phyloP scores from a whole-genome alignment of 2,888 invertebrate genomes.

The Aethes cnicana region DNA sequence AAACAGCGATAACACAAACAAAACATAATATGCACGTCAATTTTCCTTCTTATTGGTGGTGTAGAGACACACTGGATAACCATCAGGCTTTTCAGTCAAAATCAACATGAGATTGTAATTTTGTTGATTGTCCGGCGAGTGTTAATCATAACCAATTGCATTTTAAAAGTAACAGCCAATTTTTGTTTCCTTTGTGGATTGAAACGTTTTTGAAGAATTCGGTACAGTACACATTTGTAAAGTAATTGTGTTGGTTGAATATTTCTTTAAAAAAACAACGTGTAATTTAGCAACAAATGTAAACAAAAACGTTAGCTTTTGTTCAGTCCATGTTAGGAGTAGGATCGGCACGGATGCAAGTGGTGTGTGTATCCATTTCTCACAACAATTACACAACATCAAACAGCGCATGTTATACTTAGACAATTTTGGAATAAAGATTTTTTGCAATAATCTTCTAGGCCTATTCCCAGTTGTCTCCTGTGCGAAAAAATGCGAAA shows the following conservation, averaged over 20 bases:
- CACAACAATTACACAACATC: slow-evolving; percentile 79
- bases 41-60: too few relatives aligned
- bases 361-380: slow-evolving; percentile 74
- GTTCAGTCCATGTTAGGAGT: slow-evolving; percentile 42
- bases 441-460: too few relatives aligned
- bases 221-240: slow-evolving; percentile 8
- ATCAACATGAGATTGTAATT: too few relatives aligned
- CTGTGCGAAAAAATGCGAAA: too few relatives aligned
- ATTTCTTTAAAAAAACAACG: neutral
- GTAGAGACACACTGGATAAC: too few relatives aligned
- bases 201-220: slow-evolving; percentile 5
- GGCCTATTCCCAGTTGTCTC: too few relatives aligned
- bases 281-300: slow-evolving; percentile 36
- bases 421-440: slow-evolving; percentile 59
- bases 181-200: too few relatives aligned
- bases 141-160: too few relatives aligned
- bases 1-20: slow-evolving; percentile 40
- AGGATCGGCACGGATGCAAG: slow-evolving; percentile 70
- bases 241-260: slow-evolving; percentile 10
- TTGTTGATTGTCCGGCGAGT: too few relatives aligned
- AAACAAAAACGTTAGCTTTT: slow-evolving; percentile 40
- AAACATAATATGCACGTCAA: slow-evolving; percentile 40
- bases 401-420: slow-evolving; percentile 62
- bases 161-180: too few relatives aligned
- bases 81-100: too few relatives aligned